These are phyloP conservation scores for Oeneis ivallda DNA, from an alignment of 2,888 invertebrate genomes.

Conservation along the genomic window DNA sequence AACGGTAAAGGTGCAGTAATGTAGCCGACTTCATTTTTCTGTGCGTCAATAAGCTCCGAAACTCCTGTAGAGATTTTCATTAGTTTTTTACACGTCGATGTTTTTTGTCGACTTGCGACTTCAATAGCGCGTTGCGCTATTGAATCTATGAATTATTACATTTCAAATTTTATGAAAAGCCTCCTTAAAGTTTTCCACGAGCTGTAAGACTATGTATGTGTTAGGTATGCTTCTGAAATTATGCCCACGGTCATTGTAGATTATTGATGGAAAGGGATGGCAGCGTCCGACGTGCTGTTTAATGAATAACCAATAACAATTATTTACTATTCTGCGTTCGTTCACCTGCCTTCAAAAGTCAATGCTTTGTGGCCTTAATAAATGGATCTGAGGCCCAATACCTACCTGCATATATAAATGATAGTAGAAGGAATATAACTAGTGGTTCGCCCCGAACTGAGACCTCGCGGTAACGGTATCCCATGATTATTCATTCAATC, in stretches of 20 bases:
- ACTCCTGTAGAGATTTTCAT: too few relatives aligned
- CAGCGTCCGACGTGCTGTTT: not conserved
- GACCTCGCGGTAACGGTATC: too few relatives aligned
- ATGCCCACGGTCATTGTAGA: not conserved
- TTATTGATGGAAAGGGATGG: conserved; percentile 4
- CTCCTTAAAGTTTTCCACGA: not conserved
- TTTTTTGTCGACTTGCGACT: too few relatives aligned
- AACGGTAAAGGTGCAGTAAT: too few relatives aligned
- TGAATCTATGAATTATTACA: not conserved
- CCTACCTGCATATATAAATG: not conserved
- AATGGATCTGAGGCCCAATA: not conserved
- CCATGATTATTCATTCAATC: too few relatives aligned
- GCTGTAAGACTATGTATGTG: not conserved
- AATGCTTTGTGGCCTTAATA: conserved; percentile 6
- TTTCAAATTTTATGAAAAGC: not conserved
- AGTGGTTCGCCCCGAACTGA: too few relatives aligned
- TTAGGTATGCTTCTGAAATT: conserved; percentile 2
- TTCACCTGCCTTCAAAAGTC: not conserved
- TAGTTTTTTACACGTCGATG: too few relatives aligned
- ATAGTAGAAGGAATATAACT: not conserved
- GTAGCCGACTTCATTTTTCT: too few relatives aligned
- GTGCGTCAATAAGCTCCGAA: too few relatives aligned
- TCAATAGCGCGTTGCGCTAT: too few relatives aligned
- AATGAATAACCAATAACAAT: conserved; percentile 13
- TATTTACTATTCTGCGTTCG: conserved; percentile 5